Base-by-base conservation (phyloP, 2,797 vertebrate genomes). In the Danio tinwini region DNA sequence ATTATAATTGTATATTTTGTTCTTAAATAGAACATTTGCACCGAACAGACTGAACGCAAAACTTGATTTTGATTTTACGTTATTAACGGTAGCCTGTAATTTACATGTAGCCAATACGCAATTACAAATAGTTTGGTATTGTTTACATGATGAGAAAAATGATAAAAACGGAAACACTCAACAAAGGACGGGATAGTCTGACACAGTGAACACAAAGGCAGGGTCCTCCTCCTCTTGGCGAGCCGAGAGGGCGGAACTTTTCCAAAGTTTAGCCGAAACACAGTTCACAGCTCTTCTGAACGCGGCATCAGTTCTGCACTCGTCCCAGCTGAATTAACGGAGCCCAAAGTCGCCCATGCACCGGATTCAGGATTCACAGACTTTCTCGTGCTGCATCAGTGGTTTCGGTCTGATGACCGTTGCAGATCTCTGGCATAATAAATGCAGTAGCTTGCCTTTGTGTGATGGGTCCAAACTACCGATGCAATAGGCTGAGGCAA, bases 201-300 rank as follows among this genome's bases (percentile, higher is more conserved):
- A 78, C 13, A 16, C 64, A n/a, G 7, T 12, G 17, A 39, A 40
- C 21, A 63, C 67, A 62, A 65, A 72, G 71, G 89, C 88, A 86
- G 61, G 87, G 88, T 91, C 92, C 92, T 87, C 93, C 94, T 90
- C 84, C 76, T 21, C 13, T 58, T 88, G 45, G 5, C 85, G 81
- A 85, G 90, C 21, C 52, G 44, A 75, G 92, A 92, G 93, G 92
- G 93, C 89, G 93, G 93, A 84, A 87, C 88, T 83, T 61, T 47
- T 12, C 72, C 82, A 69, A 89, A 93, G 84, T 90, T 89, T 81
- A 85, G 87, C 89, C 91, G 80, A 86, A 87, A 85, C 78, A 90
- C 91, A 88, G 72, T 88, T 92, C 88, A 11, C 5, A 85, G 80
- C 86, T 92, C 88, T 90, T 88, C 91, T 85, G 85, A 83, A 85